These are phyloP conservation scores for Antheraea pernyi DNA, from an alignment of 1,140 invertebrate genomes.

Conservation along the genomic window DNA sequence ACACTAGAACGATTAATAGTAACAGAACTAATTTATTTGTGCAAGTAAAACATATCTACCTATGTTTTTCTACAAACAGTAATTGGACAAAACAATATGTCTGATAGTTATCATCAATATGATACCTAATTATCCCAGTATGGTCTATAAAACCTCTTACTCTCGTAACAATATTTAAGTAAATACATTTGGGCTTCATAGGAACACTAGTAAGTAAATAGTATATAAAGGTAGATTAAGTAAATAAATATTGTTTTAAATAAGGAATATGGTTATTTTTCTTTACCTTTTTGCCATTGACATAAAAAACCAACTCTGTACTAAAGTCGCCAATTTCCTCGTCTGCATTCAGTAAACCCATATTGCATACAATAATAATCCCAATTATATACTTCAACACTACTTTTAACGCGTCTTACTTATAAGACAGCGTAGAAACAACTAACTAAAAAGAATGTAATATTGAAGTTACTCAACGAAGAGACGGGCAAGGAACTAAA, in stretches of 20 bases:
- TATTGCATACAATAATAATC: constrained; percentile 18
- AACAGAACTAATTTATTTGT: too few species aligned
- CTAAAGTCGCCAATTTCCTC: constrained; percentile 44
- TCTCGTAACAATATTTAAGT: not conserved
- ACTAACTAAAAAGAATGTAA: not conserved
- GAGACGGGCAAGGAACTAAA: not conserved
- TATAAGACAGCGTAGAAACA: not conserved
- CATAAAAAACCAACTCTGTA: constrained; percentile 59
- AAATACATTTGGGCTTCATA: not conserved
- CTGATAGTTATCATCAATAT: too few species aligned
- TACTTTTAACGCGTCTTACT: constrained; percentile 21
- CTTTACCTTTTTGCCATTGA: constrained; percentile 67
- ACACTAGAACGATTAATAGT: too few species aligned
- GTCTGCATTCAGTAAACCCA: constrained; percentile 56
- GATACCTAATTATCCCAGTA: not conserved
- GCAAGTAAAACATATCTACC: not conserved
- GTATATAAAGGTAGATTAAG: too few species aligned
- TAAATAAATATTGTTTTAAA: not conserved
- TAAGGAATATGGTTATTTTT: not conserved
- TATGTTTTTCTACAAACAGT: not conserved
- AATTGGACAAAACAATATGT: not conserved
- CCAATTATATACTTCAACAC: not conserved
- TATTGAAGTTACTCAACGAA: not conserved
- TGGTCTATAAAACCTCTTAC: not conserved
- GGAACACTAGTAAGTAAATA: not conserved